phyloP scores from a whole-genome alignment of 2,797 vertebrate species.

The Scolopax bukidnonensis region DNA sequence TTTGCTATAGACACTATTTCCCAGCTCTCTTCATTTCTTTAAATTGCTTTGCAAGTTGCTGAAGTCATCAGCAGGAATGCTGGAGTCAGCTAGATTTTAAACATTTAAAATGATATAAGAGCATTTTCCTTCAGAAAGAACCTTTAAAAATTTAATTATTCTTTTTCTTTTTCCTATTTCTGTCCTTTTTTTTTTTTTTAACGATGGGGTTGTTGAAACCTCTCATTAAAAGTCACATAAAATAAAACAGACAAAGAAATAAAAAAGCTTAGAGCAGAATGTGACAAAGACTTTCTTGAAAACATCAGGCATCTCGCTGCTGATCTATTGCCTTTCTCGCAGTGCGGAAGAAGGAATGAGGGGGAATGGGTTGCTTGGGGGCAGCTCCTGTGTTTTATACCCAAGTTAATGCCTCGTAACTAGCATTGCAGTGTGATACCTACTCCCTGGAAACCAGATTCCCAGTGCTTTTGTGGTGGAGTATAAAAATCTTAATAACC shows the following conservation, averaged over 20 bases:
- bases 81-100: conserved; percentile 64
- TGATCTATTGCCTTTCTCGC: neutral
- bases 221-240: conserved; percentile 55
- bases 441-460: neutral
- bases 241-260: conserved; percentile 30
- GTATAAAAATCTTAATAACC: neutral
- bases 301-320: neutral
- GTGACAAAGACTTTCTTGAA: conserved; percentile 1
- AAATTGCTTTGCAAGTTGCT: conserved; percentile 61
- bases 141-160: conserved; percentile 63
- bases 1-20: conserved; percentile 48
- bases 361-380: neutral
- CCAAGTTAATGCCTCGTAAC: neutral
- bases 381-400: neutral
- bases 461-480: neutral
- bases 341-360: neutral
- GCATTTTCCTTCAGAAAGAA: conserved; percentile 40
- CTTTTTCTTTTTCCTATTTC: conserved; percentile 3
- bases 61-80: conserved; percentile 68
- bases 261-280: neutral
- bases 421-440: neutral
- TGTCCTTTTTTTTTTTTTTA: neutral
- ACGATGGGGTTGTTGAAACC: conserved; percentile 36
- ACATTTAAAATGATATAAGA: conserved; percentile 52
- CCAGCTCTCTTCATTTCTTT: conserved; percentile 52